Evolutionary conservation across 2,888 invertebrate genomes (phyloP).

Genomic region (Tenthredo scrophulariae): DNA sequence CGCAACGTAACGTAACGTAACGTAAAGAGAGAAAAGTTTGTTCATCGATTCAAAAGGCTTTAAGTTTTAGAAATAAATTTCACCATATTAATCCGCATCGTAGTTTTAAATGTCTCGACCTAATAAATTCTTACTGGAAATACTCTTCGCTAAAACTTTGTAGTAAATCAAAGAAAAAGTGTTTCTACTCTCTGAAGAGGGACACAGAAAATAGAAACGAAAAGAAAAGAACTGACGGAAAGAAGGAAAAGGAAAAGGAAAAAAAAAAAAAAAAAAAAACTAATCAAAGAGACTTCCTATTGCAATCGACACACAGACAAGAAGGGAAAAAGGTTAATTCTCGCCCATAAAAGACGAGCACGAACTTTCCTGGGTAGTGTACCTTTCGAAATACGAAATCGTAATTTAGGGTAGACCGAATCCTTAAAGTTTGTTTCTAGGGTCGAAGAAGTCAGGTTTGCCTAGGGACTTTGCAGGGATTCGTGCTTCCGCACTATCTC

Average conservation of each 20-base stretch:
- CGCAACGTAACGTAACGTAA: neutral
- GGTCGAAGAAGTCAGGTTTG: slow-evolving; percentile 28
- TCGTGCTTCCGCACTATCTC: neutral
- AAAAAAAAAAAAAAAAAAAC: neutral
- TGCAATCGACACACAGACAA: neutral
- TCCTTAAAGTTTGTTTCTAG: slow-evolving; percentile 48
- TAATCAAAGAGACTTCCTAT: slow-evolving; percentile 12
- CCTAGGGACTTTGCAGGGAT: neutral
- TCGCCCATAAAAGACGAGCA: neutral
- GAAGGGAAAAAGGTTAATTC: slow-evolving; percentile 1
- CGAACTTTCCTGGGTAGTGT: neutral
- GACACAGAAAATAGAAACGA: neutral
- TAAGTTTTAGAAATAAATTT: neutral
- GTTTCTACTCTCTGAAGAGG: neutral
- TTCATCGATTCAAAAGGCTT: neutral
- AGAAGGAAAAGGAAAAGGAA: neutral
- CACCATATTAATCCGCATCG: neutral
- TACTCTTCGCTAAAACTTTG: neutral
- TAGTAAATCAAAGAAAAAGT: neutral
- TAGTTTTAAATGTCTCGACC: neutral
- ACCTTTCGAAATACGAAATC: slow-evolving; percentile 37
- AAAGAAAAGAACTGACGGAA: too few relatives aligned
- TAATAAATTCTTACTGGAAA: neutral
- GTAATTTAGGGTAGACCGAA: slow-evolving; percentile 33
- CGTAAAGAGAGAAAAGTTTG: neutral